A percentile compares a stretch with the other conserved stretches of the same genome.
These are phyloP conservation scores for Anthoscopus minutus DNA, from an alignment of 2,113 vertebrate genomes.

Conservation along the genomic window DNA sequence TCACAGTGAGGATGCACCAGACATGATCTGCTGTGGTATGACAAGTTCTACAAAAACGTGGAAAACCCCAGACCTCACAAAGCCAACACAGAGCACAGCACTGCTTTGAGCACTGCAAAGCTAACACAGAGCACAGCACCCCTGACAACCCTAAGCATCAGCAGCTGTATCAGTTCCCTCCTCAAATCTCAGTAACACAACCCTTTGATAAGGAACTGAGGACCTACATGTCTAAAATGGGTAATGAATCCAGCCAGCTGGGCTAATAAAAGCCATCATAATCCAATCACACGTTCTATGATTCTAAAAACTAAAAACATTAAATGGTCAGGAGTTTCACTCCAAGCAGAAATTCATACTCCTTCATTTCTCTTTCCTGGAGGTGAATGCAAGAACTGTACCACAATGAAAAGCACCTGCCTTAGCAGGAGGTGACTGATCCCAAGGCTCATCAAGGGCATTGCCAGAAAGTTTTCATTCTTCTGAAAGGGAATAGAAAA, in stretches of 20 bases:
- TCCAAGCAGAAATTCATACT: background rate
- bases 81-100: background rate
- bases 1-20: background rate
- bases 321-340: background rate
- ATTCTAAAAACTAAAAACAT: background rate
- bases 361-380: background rate
- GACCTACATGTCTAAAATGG: background rate
- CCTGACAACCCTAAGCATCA: background rate
- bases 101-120: too few relatives aligned
- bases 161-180: background rate
- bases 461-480: background rate
- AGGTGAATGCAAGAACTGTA: background rate
- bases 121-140: rapidly evolving
- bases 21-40: background rate
- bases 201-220: background rate
- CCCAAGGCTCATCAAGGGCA: background rate
- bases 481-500: background rate
- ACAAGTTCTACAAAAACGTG: rapidly evolving
- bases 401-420: background rate
- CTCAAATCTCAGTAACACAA: background rate
- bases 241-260: background rate
- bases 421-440: background rate
- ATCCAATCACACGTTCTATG: background rate
- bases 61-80: background rate
- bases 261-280: background rate